Percentiles rank a stretch among this genome's conserved stretches.
Conservation (phyloP, 2,888 invertebrate species). For the Drosophila mettleri region DNA sequence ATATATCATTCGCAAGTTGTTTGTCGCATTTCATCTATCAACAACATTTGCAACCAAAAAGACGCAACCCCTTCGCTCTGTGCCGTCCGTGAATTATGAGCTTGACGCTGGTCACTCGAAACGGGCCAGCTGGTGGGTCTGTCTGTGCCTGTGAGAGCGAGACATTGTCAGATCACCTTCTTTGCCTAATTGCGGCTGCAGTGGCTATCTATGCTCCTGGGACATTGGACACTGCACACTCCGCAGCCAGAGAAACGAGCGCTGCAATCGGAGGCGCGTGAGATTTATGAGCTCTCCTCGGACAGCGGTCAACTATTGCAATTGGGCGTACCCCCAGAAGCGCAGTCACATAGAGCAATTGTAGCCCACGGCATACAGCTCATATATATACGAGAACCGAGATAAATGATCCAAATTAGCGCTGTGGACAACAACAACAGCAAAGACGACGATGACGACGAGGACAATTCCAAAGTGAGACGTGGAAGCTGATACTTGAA, state of each 20-base stretch:
- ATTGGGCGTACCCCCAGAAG: conserved; percentile 40
- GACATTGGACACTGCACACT: conserved; percentile 59
- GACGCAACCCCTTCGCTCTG: conserved; percentile 33
- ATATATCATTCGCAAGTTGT: conserved; percentile 49
- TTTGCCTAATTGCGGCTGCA: conserved; percentile 51
- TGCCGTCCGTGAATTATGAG: conserved; percentile 63
- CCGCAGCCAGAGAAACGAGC: conserved; percentile 5
- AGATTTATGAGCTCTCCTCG: conserved; percentile 65
- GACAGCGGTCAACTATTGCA: conserved; percentile 49
- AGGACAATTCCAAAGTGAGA: conserved; percentile 19
- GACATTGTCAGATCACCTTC: conserved; percentile 16
- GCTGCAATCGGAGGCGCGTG: conserved; percentile 68
- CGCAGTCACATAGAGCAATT: conserved; percentile 44
- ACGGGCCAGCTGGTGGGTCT: conserved; percentile 58
- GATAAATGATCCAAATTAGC: conserved; percentile 71
- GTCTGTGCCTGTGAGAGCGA: conserved; percentile 18
- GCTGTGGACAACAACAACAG: conserved; percentile 20
- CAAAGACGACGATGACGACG: conserved; percentile 12
- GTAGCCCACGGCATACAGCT: conserved; percentile 6
- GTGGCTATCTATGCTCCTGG: conserved; percentile 57
- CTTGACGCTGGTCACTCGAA: conserved; percentile 65
- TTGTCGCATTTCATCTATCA: conserved; percentile 48
- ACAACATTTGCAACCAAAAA: conserved; percentile 10
- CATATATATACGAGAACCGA: conserved; percentile 17
- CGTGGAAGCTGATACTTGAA: conserved; percentile 11